Conservation (phyloP, 2,888 invertebrate species). For the Scaptomyza reducta region DNA sequence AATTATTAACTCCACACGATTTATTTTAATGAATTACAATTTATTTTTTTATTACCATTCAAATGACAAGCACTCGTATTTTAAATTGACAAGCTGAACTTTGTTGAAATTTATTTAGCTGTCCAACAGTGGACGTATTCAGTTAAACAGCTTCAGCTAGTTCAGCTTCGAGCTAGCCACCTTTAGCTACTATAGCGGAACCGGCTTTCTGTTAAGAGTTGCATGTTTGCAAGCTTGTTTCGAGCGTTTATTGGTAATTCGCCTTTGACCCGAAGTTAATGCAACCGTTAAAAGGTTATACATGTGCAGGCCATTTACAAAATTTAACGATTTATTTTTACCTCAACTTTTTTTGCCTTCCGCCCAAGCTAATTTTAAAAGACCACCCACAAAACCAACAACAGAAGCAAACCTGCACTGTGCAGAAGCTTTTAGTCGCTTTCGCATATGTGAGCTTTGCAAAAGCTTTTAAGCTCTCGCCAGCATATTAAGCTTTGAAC, state of each 20-base stretch:
- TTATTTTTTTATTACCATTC: not conserved
- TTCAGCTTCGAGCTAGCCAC: not conserved
- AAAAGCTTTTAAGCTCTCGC: slow-evolving; percentile 18
- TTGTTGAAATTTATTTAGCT: not conserved
- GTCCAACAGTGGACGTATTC: not conserved
- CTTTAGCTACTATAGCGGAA: not conserved
- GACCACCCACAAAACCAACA: slow-evolving; percentile 21
- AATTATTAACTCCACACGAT: slow-evolving; percentile 19
- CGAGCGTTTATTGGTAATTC: no score
- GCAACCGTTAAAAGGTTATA: not conserved
- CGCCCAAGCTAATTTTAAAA: slow-evolving; percentile 52
- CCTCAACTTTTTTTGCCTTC: slow-evolving; percentile 34
- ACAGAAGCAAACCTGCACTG: slow-evolving; percentile 12
- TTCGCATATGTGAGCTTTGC: slow-evolving; percentile 1
- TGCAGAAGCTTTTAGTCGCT: slow-evolving; percentile 26
- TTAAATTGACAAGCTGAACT: not conserved
- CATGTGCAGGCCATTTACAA: slow-evolving; percentile 7
- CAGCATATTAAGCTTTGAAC: slow-evolving; percentile 69
- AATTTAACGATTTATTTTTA: slow-evolving; percentile 44
- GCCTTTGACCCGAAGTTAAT: slow-evolving; percentile 5
- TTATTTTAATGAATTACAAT: slow-evolving; percentile 10
- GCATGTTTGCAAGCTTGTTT: slow-evolving; percentile 20
- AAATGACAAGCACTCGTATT: not conserved
- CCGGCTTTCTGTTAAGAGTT: slow-evolving; percentile 23
- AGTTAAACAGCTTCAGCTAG: slow-evolving; percentile 3